These are phyloP conservation scores for Spea multiplicata DNA, from an alignment of 2,113 vertebrate genomes.

Conservation along the genomic window DNA sequence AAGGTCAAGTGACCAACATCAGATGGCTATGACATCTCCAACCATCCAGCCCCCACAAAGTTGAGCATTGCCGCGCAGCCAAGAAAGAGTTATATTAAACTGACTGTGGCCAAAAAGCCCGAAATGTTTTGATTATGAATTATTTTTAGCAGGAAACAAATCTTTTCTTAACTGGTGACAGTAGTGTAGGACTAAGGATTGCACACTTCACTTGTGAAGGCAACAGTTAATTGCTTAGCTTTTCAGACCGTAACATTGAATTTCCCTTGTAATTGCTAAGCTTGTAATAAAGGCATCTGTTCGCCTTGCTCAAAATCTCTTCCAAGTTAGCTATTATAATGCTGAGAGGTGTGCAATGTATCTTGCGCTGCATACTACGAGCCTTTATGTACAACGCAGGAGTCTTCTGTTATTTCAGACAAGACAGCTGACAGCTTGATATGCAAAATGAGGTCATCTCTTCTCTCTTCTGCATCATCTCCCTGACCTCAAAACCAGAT, in stretches of 20 bases:
- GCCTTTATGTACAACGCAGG: conserved; percentile 16
- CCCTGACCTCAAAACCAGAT: conserved; percentile 4
- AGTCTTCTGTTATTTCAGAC: conserved; percentile 23
- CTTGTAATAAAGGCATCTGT: conserved; percentile 47
- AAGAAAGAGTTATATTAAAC: too few species aligned
- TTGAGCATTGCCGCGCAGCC: too few species aligned
- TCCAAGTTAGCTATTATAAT: conserved; percentile 22
- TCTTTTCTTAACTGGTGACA: background rate
- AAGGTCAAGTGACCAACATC: too few species aligned
- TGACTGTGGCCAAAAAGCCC: too few species aligned
- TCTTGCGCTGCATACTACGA: background rate
- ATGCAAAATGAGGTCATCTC: background rate
- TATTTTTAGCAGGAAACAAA: too few species aligned
- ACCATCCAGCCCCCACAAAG: too few species aligned
- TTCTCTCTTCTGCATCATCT: background rate
- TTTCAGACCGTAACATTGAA: conserved; percentile 22
- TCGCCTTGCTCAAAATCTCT: conserved; percentile 10
- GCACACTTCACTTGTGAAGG: background rate
- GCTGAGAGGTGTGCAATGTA: conserved; percentile 40
- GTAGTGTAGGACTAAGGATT: background rate
- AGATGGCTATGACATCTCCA: too few species aligned
- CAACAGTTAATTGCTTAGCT: conserved; percentile 33
- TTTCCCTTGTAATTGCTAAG: conserved; percentile 39
- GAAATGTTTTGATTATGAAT: too few species aligned
- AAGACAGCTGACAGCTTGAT: conserved; percentile 33